Percentiles rank a stretch among this genome's conserved stretches.
These are phyloP conservation scores for human (Homo sapiens) DNA, from an alignment of 2,113 vertebrate genomes.

Conservation along the genomic window DNA sequence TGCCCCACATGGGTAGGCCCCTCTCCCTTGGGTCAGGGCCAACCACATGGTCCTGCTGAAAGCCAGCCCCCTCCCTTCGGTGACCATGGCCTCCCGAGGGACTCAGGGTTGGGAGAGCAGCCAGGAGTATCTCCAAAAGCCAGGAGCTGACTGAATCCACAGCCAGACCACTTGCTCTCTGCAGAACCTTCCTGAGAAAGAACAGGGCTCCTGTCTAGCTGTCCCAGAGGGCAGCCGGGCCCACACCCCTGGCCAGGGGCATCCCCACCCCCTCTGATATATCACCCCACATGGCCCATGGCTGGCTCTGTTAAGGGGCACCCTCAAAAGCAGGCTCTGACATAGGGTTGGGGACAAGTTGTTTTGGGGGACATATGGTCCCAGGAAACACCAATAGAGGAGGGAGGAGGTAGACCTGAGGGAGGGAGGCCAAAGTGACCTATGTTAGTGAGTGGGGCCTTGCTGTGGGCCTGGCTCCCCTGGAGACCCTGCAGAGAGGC, in stretches of 20 bases:
- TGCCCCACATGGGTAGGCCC: too few relatives aligned
- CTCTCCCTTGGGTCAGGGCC: neutral
- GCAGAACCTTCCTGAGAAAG: neutral
- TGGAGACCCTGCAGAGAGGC: neutral
- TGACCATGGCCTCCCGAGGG: neutral
- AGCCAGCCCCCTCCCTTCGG: neutral
- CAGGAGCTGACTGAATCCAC: neutral
- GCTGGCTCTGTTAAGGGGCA: neutral
- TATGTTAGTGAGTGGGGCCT: too few relatives aligned
- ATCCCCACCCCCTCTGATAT: fast-evolving
- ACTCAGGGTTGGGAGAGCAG: neutral
- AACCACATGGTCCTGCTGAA: neutral
- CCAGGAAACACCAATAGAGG: neutral
- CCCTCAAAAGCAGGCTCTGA: neutral
- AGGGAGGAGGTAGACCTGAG: too few relatives aligned
- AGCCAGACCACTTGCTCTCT: neutral
- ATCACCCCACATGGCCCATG: fast-evolving
- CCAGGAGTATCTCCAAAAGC: neutral
- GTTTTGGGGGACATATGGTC: neutral
- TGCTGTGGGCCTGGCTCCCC: neutral
- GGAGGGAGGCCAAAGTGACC: neutral
- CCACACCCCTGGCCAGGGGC: neutral
- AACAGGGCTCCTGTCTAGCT: neutral
- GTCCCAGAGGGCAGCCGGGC: neutral
- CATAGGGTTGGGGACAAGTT: neutral